Evolutionary conservation across 2,113 vertebrate species (phyloP), one percentile per base, ranked within the genome.

Genomic region (Petroica traversi): DNA sequence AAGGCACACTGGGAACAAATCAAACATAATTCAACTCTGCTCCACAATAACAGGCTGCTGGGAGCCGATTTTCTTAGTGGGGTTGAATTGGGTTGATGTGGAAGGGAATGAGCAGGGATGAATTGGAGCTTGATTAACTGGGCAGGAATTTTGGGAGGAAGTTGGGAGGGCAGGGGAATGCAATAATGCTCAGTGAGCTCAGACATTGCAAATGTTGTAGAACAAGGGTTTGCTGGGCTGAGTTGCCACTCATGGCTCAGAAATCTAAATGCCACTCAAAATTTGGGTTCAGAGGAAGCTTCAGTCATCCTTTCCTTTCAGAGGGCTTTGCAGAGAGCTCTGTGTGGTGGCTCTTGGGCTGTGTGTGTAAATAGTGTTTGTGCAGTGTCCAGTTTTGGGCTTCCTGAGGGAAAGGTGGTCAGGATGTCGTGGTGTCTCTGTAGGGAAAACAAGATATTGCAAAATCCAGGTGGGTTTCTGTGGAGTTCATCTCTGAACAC

Each of bases 181-280:
- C 28, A 36, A 57, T 17, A 77, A 19, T 51, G 58, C 2, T 5
- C 49, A 38, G 4, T 6, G 36, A 19, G 46, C 72, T 93, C 67
- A 18, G 46, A 19, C 55, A 25, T 36, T 4, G 1, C 4, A 0
- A 3, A 1, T 55, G 58, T 19, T 2, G 2, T 15, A 10, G 26
- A 9, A 7, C 29, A 22, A 11, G 40, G 52, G 2, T 29, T 48
- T 48, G 6, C 45, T 8, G 31, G 33, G 34, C n/a, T 46, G 2
- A 2, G 59, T 2, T 73, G 68, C 63, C 36, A n/a, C 58, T 41
- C 3, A 23, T 23, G 84, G 34, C 77, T 78, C 41, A 48, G 48
- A 43, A 71, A 86, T 55, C 17, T 58, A 22, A 4, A 8, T 1
- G 7, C 45, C 13, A 15, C 15, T 33, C 59, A 18, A 8, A 69